These are phyloP conservation scores for Cataglyphis altisquamis DNA, from an alignment of 2,888 invertebrate species.

Conservation along the genomic window DNA sequence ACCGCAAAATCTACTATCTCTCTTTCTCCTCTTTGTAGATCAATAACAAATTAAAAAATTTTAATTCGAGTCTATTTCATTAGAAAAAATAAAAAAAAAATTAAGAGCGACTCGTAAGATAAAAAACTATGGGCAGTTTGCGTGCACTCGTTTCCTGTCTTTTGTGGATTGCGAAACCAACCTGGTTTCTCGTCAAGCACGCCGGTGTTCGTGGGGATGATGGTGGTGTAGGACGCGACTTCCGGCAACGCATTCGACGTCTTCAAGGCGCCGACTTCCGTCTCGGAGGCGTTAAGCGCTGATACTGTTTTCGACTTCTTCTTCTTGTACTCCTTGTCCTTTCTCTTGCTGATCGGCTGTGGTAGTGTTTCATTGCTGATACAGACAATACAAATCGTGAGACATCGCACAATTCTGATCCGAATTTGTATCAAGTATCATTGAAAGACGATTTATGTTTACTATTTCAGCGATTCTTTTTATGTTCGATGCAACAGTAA, in stretches of 20 bases:
- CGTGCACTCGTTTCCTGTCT: constrained; percentile 60
- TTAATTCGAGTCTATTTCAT: neutral
- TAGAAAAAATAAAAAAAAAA: neutral
- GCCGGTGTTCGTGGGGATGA: constrained; percentile 64
- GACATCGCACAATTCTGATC: neutral
- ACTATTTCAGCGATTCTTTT: neutral
- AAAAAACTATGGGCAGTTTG: constrained; percentile 2
- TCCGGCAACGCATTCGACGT: constrained; percentile 57
- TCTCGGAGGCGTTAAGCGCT: constrained; percentile 57
- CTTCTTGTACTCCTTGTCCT: constrained; percentile 89
- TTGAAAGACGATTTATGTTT: neutral
- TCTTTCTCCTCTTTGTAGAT: too few species aligned
- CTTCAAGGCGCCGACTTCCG: constrained; percentile 61
- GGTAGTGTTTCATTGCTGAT: constrained; percentile 85
- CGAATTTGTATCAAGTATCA: neutral
- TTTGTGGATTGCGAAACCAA: constrained; percentile 71
- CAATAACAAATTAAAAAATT: too few species aligned
- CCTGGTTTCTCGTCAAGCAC: constrained; percentile 77
- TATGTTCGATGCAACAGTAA: neutral
- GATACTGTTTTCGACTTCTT: constrained; percentile 87
- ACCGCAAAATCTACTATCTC: too few species aligned
- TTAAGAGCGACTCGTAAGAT: neutral
- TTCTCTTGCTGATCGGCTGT: constrained; percentile 87
- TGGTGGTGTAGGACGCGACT: constrained; percentile 63
- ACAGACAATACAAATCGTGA: constrained; percentile 39